Base-by-base conservation (phyloP, 1,140 invertebrate species). In the Lerema accius region DNA sequence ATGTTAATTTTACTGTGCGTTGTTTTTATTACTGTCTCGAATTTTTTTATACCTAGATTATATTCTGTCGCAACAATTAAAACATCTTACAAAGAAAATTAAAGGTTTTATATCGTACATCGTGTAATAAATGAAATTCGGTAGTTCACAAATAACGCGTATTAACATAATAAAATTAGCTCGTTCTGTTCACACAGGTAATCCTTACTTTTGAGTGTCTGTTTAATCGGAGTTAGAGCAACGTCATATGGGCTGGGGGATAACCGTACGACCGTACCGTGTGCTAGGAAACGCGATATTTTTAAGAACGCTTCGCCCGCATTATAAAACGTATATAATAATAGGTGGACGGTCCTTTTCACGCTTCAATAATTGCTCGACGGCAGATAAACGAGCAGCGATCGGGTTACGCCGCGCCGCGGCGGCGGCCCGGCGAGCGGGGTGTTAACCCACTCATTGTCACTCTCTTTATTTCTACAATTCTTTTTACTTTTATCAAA, bases 351-450 rank as follows among this genome's bases (percentile, higher is more conserved):
- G 83, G 70, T 86, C 81, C 85, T 90, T 90, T 90, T 89, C 88
- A 88, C 88, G 88, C 88, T 86, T 90, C 88, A 90, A 87, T 90
- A 89, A 90, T 90, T 90, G 88, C 80, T 89, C 82, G 81, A 84
- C 84, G 76, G 83, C 85, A 89, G 86, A 90, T 89, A 88, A 90
- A 86, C 84, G 87, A 76, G 78, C 66, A 61, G 53, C 69, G 80
- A 79, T 90, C 79, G 65, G 23, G 75, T 90, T 90, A 82, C 88
- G 28, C 51, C 59, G 49, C n/a, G n/a, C n/a, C n/a, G 63, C 59
- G 67, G 59, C 59, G 73, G 79, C 72, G 69, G 76, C n/a, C n/a
- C n/a, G 79, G 70, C 74, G 76, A 71, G 42, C 62, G 63, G 61
- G 56, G 76, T 79, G 63, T 69, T n/a, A n/a, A n/a, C n/a, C n/a